A percentile compares a stretch with the other conserved stretches of the same genome.
phyloP scores from a whole-genome alignment of 2,113 vertebrate genomes.

The Cercopithecus mona region DNA sequence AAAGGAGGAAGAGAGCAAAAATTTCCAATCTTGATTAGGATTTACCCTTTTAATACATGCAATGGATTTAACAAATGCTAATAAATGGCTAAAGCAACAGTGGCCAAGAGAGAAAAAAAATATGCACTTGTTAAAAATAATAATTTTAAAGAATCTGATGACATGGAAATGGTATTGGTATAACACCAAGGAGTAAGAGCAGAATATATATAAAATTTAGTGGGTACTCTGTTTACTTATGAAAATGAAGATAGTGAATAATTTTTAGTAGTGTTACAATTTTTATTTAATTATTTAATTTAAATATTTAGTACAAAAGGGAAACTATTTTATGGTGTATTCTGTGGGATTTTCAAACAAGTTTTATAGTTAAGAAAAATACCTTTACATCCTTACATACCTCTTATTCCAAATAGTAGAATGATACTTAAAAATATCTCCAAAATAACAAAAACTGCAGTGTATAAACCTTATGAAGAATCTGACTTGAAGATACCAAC shows the following conservation, averaged over 20 bases:
- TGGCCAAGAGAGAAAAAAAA: background rate
- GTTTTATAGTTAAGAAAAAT: background rate
- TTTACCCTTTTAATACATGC: background rate
- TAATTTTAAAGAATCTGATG: background rate
- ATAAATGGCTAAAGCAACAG: background rate
- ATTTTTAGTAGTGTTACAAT: background rate
- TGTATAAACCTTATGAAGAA: background rate
- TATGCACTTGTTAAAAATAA: background rate
- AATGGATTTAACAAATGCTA: background rate
- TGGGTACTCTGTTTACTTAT: background rate
- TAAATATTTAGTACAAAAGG: background rate
- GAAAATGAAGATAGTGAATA: background rate
- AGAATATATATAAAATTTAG: background rate
- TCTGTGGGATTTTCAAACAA: background rate
- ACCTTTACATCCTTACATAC: background rate
- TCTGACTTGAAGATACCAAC: background rate
- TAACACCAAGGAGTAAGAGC: background rate
- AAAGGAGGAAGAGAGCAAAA: background rate
- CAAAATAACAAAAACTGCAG: accelerated
- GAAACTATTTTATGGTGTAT: background rate
- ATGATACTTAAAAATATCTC: background rate
- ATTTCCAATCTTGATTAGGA: background rate
- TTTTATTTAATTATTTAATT: background rate
- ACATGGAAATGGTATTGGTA: too few species aligned
- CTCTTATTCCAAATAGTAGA: background rate